Percentiles rank a stretch among this genome's conserved stretches.
Conservation (phyloP, 2,113 vertebrate genomes). For the Oreochromis spilurus region DNA sequence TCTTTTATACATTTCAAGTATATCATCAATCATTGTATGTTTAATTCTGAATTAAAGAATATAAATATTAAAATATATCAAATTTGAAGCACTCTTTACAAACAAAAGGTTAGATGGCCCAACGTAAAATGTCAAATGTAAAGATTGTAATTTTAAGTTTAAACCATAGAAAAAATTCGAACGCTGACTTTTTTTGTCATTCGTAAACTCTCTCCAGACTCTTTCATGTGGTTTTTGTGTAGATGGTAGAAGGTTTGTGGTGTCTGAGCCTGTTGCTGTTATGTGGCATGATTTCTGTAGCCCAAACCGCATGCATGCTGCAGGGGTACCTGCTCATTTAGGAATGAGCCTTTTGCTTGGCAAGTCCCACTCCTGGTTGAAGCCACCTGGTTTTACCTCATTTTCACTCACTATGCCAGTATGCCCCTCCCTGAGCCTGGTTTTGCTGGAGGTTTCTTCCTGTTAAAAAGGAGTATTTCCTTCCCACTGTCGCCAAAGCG, state of each 20-base stretch:
- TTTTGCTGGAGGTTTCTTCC: neutral
- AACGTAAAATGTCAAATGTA: rapidly evolving
- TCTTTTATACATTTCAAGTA: neutral
- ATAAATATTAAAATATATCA: neutral
- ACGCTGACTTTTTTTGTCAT: neutral
- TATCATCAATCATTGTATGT: neutral
- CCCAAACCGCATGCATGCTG: neutral
- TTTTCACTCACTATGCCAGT: neutral
- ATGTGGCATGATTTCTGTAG: neutral
- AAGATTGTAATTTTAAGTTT: neutral
- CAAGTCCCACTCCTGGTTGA: neutral
- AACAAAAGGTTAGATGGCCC: neutral
- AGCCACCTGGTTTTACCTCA: neutral
- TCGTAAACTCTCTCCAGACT: neutral
- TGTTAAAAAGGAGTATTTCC: neutral
- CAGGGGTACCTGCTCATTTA: neutral
- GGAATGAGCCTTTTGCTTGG: neutral
- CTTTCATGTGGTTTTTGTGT: neutral
- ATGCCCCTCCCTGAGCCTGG: neutral
- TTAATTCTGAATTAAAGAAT: neutral
- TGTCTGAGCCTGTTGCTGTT: neutral
- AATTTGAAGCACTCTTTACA: neutral
- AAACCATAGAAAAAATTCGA: neutral
- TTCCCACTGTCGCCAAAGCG: neutral
- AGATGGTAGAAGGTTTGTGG: neutral